phyloP scores from a whole-genome alignment of 1,140 invertebrate genomes.

The Phymastichus coffea region DNA sequence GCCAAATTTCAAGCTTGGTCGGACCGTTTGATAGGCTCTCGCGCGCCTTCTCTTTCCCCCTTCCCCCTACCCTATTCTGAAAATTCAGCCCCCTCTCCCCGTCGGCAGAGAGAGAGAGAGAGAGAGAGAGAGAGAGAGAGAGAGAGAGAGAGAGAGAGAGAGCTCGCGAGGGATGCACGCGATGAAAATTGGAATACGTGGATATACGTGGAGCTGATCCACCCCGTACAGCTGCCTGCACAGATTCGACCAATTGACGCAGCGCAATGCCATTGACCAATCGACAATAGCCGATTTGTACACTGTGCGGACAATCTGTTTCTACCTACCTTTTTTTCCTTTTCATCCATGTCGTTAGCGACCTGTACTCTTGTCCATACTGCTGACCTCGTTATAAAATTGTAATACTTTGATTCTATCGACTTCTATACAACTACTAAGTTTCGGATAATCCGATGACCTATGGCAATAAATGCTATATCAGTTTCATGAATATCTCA shows the following conservation, averaged over 20 bases:
- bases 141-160: not conserved
- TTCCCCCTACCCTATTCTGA: not conserved
- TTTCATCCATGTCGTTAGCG: no score
- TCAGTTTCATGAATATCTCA: no score
- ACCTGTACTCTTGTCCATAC: no score
- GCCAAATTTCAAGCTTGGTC: conserved; percentile 45
- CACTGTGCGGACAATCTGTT: conserved; percentile 23
- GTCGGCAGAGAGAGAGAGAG: no score
- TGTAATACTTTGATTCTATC: no score
- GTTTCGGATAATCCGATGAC: no score
- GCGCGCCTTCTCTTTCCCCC: conserved; percentile 13
- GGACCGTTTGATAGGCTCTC: conserved; percentile 42
- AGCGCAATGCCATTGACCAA: conserved; percentile 32
- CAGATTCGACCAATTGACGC: conserved; percentile 43
- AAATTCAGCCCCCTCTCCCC: conserved; percentile 26
- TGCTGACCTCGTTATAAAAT: conserved; percentile 41
- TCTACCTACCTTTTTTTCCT: no score
- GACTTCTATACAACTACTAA: no score
- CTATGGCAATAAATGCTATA: no score
- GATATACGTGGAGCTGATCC: not conserved
- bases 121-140: conserved; percentile 15
- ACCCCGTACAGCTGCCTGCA: not conserved
- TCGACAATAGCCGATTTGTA: conserved; percentile 36
- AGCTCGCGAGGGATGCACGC: not conserved
- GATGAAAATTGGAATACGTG: conserved; percentile 40